Base-by-base conservation (phyloP, 2,113 vertebrate genomes). In the Odobenus rosmarus region DNA sequence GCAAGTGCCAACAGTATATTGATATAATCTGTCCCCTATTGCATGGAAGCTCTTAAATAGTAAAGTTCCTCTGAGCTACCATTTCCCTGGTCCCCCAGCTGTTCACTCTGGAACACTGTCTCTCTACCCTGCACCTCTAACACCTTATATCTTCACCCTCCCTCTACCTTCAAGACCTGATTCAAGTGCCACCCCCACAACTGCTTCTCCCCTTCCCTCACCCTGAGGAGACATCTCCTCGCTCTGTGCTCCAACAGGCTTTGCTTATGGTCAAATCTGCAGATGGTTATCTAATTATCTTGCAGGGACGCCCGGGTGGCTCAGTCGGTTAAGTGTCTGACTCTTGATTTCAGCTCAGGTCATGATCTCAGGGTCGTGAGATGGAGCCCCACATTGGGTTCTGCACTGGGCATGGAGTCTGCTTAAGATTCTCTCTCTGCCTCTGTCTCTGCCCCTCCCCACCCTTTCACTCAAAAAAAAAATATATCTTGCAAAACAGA, bases 101-200 rank as follows among this genome's bases (percentile, higher is more conserved):
- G 19, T 71, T 33, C n/a, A 46, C 64, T 31, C 39, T 42, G 36
- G 39, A 42, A 24, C 19, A 28, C 3, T 19, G 16, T 64, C 53
- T 42, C 13, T 51, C 7, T 15, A 3, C 2, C 15, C 33, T 7
- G 19, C 19, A 7, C 3, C 1, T 6, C 4, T 9, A 11, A 39
- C 51, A 46, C 31, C 57, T 31, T 4, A 2, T 5, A 15, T 26
- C 61, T 57, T 46, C 49, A 59, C 4, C 33, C 82, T 31, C 39
- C 39, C 3, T 95, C 33, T 79, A 46, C 5, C 24, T 85, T 49
- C 71, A 61, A 93, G 62, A 23, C 15, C 36, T 62, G 69, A 53
- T 77, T 51, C 36, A 91, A 21, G 12, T 16, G 1, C 31, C 59
- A 72, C 9, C 57, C 33, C 16, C 18, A 49, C 15, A 53, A 6